phyloP scores from a whole-genome alignment of 1,140 invertebrate genomes.

The Thaumatotibia leucotreta region DNA sequence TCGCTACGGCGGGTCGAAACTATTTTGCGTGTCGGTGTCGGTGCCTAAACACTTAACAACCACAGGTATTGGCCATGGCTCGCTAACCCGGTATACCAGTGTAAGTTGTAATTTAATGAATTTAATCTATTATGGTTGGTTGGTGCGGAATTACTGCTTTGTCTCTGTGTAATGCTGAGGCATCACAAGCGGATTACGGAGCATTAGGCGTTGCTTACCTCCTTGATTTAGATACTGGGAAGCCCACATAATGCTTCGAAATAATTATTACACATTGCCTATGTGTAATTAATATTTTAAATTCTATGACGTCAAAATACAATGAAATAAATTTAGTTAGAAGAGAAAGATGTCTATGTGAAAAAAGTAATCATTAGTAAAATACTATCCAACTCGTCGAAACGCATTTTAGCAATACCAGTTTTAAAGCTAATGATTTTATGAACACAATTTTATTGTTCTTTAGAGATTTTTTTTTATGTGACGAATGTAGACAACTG shows the following conservation, averaged over 20 bases:
- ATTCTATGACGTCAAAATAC: no score
- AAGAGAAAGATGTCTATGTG: no score
- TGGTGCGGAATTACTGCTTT: conserved; percentile 2
- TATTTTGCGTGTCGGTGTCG: background rate
- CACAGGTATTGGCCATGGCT: background rate
- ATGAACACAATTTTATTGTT: no score
- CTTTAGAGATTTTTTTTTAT: no score
- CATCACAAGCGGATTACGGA: background rate
- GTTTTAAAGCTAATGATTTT: no score
- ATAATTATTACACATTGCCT: no score
- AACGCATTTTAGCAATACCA: no score
- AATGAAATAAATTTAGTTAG: no score
- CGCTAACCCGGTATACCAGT: background rate
- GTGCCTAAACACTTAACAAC: background rate
- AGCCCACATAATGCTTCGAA: background rate
- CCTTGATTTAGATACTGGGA: background rate
- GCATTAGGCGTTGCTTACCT: background rate
- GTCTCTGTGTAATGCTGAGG: background rate
- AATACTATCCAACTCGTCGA: no score
- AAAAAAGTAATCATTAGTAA: no score
- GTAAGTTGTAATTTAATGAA: conserved; percentile 3
- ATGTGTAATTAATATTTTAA: no score
- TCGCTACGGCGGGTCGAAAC: background rate
- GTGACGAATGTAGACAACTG: no score
- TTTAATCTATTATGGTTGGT: conserved; percentile 10